Evolutionary conservation across 2,113 vertebrate species (phyloP), one percentile per base, ranked within the genome.

Genomic region (Calyptommatus sinebrachiatus): DNA sequence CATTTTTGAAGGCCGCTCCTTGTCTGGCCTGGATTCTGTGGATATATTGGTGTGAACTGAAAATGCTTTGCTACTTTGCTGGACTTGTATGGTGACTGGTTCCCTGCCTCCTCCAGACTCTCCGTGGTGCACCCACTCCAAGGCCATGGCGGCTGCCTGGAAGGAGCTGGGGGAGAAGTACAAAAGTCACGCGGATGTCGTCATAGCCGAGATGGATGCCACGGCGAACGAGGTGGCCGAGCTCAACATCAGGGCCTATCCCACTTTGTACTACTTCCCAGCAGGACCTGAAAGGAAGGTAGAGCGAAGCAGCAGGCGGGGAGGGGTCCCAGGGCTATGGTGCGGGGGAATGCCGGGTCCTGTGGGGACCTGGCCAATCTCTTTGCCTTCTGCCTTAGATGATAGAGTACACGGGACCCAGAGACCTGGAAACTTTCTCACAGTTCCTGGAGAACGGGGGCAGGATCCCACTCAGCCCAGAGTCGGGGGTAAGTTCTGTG

Each of bases 41-140:
- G 35, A 5, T 41, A 41, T 5, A 2, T 57, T 57, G 18, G 3
- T 57, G n/a, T n/a, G n/a, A n/a, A n/a, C n/a, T n/a, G n/a, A n/a
- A n/a, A n/a, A n/a, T n/a, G 53, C 53, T 8, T 41, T 41, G 35
- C 5, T 41, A 5, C 35, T 41, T 41, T 41, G 35, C 35, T 41
- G 35, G 35, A n/a, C 35, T 41, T 41, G 35, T n/a, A n/a, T 41
- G 35, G 35, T 41, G 35, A 41, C 35, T 41, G 35, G 35, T 41
- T 41, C 5, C 35, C 35, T 41, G 35, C 35, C 35, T 0, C 0
- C 71, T 24, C 68, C 0, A 99, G 98, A 99, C 0, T 97, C 97
- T 0, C 97, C 98, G 0, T 99, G 97, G 98, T 99, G 97, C 85
- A 88, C 92, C 53, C 97, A 99, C 89, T 99, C 97, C 91, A 95